A percentile compares a stretch with the other conserved stretches of the same genome.
Evolutionary conservation across 2,113 vertebrate species (phyloP).

Genomic region (Heterochromis multidens): DNA sequence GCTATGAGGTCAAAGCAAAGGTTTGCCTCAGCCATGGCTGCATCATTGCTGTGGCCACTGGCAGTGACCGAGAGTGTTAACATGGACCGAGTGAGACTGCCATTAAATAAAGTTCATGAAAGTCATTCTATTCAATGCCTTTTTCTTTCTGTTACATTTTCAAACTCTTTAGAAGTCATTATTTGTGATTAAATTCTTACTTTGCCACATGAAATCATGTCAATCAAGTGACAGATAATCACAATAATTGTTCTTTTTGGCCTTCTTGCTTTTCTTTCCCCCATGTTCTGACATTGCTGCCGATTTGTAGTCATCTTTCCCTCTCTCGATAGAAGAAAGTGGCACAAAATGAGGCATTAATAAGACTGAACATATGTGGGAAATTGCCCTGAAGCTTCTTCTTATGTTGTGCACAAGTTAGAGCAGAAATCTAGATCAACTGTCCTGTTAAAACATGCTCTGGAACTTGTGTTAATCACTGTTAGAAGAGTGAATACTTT

Average conservation of each 20-base stretch:
- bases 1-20: neutral
- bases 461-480: slow-evolving; percentile 8
- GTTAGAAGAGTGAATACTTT: neutral
- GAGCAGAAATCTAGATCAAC: neutral
- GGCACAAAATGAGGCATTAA: neutral
- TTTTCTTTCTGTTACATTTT: neutral
- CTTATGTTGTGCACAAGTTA: neutral
- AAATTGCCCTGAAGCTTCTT: neutral
- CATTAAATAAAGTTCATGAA: neutral
- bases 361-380: neutral
- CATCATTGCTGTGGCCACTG: slow-evolving; percentile 10
- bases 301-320: slow-evolving; percentile 89
- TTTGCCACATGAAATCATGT: neutral
- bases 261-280: slow-evolving; percentile 77
- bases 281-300: slow-evolving; percentile 86
- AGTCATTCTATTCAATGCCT: neutral
- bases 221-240: neutral
- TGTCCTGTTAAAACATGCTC: slow-evolving; percentile 10
- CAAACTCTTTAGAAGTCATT: neutral
- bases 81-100: neutral
- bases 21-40: slow-evolving; percentile 6
- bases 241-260: slow-evolving; percentile 73
- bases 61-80: neutral
- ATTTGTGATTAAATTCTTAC: neutral
- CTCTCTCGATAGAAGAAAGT: slow-evolving; percentile 52